Evolutionary conservation across 2,113 vertebrate species (phyloP).

Genomic region (Pelecanus crispus): DNA sequence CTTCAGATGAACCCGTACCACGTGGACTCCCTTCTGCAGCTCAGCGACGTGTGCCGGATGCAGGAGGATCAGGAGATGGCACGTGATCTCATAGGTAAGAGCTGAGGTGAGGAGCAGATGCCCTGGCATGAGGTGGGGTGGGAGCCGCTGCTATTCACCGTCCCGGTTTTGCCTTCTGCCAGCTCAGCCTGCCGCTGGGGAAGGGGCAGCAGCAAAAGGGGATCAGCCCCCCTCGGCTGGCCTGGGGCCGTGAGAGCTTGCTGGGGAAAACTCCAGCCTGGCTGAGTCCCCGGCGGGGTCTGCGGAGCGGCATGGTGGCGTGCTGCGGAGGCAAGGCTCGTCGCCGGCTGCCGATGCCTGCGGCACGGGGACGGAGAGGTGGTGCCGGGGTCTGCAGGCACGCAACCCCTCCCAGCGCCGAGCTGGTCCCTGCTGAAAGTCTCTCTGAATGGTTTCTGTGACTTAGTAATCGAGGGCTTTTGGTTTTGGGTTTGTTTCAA

Average conservation of each 20-base stretch:
- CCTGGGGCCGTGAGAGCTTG: not conserved
- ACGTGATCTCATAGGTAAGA: slow-evolving; percentile 90
- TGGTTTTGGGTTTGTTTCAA: not conserved
- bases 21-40: slow-evolving; percentile 92
- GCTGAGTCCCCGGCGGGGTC: not conserved
- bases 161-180: not conserved
- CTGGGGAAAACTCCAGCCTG: not conserved
- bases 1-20: slow-evolving; percentile 92
- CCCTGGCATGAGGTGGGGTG: not conserved
- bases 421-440: not conserved
- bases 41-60: slow-evolving; percentile 92
- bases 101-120: not conserved
- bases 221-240: not conserved
- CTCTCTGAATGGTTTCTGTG: not conserved
- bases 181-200: not conserved
- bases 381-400: not conserved
- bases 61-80: slow-evolving; percentile 98
- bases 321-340: not conserved
- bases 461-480: not conserved
- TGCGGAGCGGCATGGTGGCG: not conserved
- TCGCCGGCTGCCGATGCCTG: not conserved
- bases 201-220: not conserved
- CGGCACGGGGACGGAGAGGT: not conserved
- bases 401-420: not conserved
- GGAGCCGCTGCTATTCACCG: not conserved